A percentile compares a stretch with the other conserved stretches of the same genome.
Conservation (phyloP, 2,797 vertebrate genomes). For the Falco concolor region DNA sequence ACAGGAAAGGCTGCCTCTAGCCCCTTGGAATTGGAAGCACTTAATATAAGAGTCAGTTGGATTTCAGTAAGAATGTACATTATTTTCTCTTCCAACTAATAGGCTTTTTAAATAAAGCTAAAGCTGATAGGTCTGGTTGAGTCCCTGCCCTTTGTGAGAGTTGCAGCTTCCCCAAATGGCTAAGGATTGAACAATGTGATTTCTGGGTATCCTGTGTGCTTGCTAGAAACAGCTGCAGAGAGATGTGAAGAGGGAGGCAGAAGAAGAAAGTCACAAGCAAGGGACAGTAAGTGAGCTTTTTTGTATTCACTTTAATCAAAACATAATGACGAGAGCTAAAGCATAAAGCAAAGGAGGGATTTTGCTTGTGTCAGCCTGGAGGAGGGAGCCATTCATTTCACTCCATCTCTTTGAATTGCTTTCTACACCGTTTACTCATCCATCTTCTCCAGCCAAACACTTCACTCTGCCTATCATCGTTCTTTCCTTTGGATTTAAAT, state of each 20-base stretch:
- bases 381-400: constrained; percentile 32
- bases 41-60: background rate
- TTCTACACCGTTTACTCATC: constrained; percentile 25
- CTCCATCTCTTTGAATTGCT: constrained; percentile 31
- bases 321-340: constrained; percentile 4
- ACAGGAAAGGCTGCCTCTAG: constrained; percentile 12
- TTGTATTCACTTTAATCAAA: constrained; percentile 37
- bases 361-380: constrained; percentile 49
- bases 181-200: background rate
- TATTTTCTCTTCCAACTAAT: constrained; percentile 34
- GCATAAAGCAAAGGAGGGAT: background rate
- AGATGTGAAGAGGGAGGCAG: background rate
- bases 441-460: constrained; percentile 24
- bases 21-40: background rate
- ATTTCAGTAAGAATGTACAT: constrained; percentile 2
- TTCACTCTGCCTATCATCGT: background rate
- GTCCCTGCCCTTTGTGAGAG: background rate
- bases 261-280: background rate
- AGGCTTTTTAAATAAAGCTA: constrained; percentile 25
- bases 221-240: background rate
- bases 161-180: background rate
- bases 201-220: background rate
- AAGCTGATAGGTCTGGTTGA: background rate
- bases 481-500: constrained; percentile 8
- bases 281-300: background rate